phyloP scores from a whole-genome alignment of 2,797 vertebrate genomes.

The Tokudaia tokunoshimensis region DNA sequence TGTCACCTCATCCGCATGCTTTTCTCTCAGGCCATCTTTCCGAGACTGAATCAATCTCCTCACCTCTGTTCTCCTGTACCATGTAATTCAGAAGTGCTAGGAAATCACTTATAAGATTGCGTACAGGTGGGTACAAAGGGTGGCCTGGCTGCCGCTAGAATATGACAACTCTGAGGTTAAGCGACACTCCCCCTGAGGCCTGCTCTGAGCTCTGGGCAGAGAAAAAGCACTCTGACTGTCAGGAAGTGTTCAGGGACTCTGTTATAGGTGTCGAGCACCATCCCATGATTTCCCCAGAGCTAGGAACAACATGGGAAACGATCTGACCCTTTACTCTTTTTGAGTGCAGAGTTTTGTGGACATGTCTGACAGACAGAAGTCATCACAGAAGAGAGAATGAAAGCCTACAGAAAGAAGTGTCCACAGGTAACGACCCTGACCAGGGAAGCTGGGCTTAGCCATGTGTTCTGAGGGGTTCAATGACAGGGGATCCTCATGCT shows the following conservation, averaged over 20 bases:
- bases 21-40: not conserved
- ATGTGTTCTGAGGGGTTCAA: not conserved
- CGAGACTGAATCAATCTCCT: constrained; percentile 57
- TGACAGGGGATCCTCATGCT: not conserved
- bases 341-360: constrained; percentile 41
- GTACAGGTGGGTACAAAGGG: constrained; percentile 49
- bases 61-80: not conserved
- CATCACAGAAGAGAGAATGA: not conserved
- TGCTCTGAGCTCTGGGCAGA: constrained; percentile 59
- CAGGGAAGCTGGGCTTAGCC: not conserved
- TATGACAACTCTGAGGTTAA: constrained; percentile 71
- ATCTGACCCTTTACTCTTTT: constrained; percentile 2
- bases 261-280: constrained; percentile 62
- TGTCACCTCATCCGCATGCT: not conserved
- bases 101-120: constrained; percentile 64
- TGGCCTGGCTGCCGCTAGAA: constrained; percentile 30
- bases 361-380: not conserved
- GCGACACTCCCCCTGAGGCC: not conserved
- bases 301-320: constrained; percentile 39
- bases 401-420: not conserved
- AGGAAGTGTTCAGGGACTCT: not conserved
- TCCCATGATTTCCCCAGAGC: constrained; percentile 64
- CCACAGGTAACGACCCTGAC: not conserved
- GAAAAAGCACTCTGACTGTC: constrained; percentile 56
- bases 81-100: constrained; percentile 67